Evolutionary conservation across 2,797 vertebrate genomes (phyloP), one percentile per base, ranked within the genome.

Genomic region (Steatocranus sp.): DNA sequence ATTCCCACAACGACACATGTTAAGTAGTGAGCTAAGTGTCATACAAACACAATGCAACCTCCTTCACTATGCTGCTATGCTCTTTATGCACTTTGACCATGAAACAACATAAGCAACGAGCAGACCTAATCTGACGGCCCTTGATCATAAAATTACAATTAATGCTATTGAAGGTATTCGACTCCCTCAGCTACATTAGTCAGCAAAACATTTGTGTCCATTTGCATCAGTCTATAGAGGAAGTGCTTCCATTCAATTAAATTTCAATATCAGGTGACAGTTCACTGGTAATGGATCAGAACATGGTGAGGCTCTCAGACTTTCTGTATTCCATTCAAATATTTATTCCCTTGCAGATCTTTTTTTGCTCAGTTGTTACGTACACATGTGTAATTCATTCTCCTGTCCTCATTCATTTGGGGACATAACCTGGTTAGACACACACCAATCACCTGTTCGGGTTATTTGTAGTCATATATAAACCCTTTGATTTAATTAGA

Each of bases 1-100:
- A 58, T 94, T 92, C 34, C 66, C 43, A 46, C 61, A 88, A 41
- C 4, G 1, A 15, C 20, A 25, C 63, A 84, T 76, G 49, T 66
- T 78, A 46, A 82, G 38, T 11, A 34, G 48, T 8, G 73, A 90
- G 48, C 56, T 27, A 32, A 61, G 17, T 2, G 1, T 10, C 34
- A 30, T 30, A 30, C 8, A 81, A 80, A 82, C 76, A 68, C 56
- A 43, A 15, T 5, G 7, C 10, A 20, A 14, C 36, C 79, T 18
- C 18, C 49, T 4, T 77, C 54, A 54, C 23, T 32, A 11, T 7
- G 63, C 38, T 49, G 43, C 43, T 4, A 8, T n/a, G 18, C 23
- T 36, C 46, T 50, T 11, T 30, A n/a, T n/a, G 34, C 2, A 9
- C 27, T 23, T 17, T 23, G 63, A 25, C 46, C 5, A 11, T 43